Base-by-base conservation (phyloP, 2,888 invertebrate species). In the Pelosia muscerda region DNA sequence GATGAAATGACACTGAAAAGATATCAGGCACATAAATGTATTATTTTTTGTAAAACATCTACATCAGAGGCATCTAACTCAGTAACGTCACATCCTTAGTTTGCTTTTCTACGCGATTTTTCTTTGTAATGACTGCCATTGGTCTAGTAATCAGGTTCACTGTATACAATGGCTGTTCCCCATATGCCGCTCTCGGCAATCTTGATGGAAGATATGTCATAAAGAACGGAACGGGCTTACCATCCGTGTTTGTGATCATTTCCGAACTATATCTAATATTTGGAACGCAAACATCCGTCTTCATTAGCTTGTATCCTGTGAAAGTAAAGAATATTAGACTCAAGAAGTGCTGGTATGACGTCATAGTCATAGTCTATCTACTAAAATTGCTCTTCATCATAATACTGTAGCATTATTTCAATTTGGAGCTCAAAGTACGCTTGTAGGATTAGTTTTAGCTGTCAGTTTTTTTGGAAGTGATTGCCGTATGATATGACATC, bases 181-280 rank as follows among this genome's bases (percentile, higher is more conserved):
- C 64, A 28, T 55, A 22, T 5, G 64, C 42, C 34, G 8, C 23
- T 15, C n/a, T 62, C 1, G 57, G 15, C 8, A 56, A 8, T 8
- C 19, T 64, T 19, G 62, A 31, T 3, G 66, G 23, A 0, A 42
- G 22, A 38, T 66, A 61, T 10, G 66, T 66, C 57, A 66, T 57
- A 53, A 57, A 66, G 15, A 53, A 31, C 8, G 19, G 56, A 1
- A 62, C 9, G 11, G 0, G 22, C 2, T 53, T 10, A n/a, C 42
- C 31, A 62, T 28, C 13, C 1, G 11, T 19, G 22, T 26, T 10
- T 0, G 62, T 66, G 9, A 66, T 25, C 10, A 11, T 28, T 13
- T 66, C n/a, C 9, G 38, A 56, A 19, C 55, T 61, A n/a, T 57
- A 66, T 6, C 23, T 42, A 13, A 66, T 57, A 31, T 53, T 62